Conservation (phyloP, 2,888 invertebrate species). For the Ectropis crepuscularia region DNA sequence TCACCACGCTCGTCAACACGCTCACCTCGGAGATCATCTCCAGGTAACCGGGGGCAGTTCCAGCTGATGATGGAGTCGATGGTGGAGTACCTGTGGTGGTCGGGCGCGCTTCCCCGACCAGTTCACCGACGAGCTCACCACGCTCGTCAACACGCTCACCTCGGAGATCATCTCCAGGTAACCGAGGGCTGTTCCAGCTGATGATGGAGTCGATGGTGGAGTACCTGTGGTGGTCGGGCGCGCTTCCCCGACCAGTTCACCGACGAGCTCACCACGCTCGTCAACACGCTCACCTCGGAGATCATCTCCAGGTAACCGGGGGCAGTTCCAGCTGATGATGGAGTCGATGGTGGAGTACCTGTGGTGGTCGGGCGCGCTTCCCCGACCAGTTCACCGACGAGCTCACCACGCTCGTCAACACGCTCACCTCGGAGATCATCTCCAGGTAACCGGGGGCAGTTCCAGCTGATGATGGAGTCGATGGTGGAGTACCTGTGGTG, state of each 20-base stretch:
- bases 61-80: slow-evolving; percentile 97
- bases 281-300: slow-evolving; percentile 92
- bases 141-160: slow-evolving; percentile 92
- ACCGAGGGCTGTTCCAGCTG: slow-evolving; percentile 93
- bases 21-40: slow-evolving; percentile 94
- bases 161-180: slow-evolving; percentile 90
- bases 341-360: slow-evolving; percentile 98
- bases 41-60: slow-evolving; percentile 90
- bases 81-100: slow-evolving; percentile 93
- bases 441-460: slow-evolving; percentile 90
- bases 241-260: slow-evolving; percentile 95
- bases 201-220: slow-evolving; percentile 98
- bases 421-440: slow-evolving; percentile 93
- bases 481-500: slow-evolving; percentile 96
- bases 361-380: slow-evolving; percentile 89
- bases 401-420: slow-evolving; percentile 91
- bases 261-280: slow-evolving; percentile 94
- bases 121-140: slow-evolving; percentile 94
- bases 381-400: slow-evolving; percentile 96
- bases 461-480: slow-evolving; percentile 96
- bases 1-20: slow-evolving; percentile 92
- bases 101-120: slow-evolving; percentile 93
- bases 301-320: slow-evolving; percentile 89
- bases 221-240: slow-evolving; percentile 90
- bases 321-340: slow-evolving; percentile 96